Evolutionary conservation across 2,888 invertebrate species (phyloP).

Genomic region (Theretra japonica): DNA sequence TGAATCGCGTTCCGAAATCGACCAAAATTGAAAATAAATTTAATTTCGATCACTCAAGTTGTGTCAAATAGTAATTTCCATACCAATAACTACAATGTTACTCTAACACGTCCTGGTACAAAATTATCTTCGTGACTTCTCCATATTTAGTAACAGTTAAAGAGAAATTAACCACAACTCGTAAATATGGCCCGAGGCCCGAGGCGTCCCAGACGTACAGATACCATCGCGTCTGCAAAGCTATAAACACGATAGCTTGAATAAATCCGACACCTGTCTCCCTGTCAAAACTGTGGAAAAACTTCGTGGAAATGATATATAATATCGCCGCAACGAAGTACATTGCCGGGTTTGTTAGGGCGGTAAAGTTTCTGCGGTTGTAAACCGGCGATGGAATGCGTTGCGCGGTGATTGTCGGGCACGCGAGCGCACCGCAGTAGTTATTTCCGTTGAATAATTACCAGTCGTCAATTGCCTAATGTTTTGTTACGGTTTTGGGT

Average conservation of each 20-base stretch:
- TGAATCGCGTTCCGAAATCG: no score
- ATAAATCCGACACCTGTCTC: constrained; percentile 15
- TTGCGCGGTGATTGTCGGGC: background rate
- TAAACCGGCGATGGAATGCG: constrained; percentile 14
- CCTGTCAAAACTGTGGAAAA: constrained; percentile 23
- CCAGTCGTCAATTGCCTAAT: constrained; percentile 4
- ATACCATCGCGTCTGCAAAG: constrained; percentile 17
- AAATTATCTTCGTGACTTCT: constrained; percentile 16
- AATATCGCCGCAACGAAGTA: constrained; percentile 46
- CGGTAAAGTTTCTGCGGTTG: constrained; percentile 24
- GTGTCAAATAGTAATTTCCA: no score
- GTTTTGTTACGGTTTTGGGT: background rate
- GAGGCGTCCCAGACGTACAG: constrained; percentile 5
- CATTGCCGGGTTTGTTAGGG: constrained; percentile 50
- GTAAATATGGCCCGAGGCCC: background rate
- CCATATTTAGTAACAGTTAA: background rate
- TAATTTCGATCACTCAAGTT: no score
- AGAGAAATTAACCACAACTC: constrained; percentile 17
- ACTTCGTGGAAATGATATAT: constrained; percentile 1
- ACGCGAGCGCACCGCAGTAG: constrained; percentile 8
- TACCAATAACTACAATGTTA: no score
- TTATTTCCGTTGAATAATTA: constrained; percentile 3
- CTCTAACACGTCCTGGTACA: no score
- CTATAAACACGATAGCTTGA: constrained; percentile 18
- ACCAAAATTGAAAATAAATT: no score